Conservation (phyloP, 2,797 vertebrate genomes). For the Alcedo atthis region DNA sequence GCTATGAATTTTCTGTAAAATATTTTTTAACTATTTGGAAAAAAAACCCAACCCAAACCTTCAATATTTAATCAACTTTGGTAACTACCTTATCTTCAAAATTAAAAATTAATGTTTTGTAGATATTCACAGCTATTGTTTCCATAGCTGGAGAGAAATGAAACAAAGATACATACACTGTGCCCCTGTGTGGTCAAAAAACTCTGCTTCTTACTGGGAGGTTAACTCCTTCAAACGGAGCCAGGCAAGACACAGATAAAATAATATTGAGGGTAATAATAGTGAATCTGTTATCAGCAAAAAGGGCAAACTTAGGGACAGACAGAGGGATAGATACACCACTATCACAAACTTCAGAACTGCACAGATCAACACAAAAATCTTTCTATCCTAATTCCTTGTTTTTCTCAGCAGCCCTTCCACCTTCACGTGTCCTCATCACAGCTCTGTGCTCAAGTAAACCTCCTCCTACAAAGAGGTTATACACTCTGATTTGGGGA, state of each 20-base stretch:
- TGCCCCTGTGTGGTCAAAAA: neutral
- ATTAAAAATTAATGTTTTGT: neutral
- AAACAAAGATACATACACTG: neutral
- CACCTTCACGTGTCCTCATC: neutral
- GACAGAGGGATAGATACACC: neutral
- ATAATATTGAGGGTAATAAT: neutral
- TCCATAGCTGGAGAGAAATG: rapidly evolving
- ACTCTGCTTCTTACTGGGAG: neutral
- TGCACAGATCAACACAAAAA: neutral
- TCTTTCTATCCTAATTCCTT: neutral
- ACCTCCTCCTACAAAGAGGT: neutral
- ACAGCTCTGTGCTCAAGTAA: neutral
- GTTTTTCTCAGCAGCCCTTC: neutral
- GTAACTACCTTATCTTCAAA: neutral
- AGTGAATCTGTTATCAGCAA: slow-evolving; percentile 11
- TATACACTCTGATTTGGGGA: no score
- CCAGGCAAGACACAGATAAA: neutral
- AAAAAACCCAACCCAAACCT: neutral
- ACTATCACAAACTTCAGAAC: neutral
- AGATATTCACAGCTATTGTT: neutral
- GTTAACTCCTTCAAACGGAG: neutral
- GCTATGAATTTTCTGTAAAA: neutral
- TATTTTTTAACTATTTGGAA: neutral
- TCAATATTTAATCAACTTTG: neutral
- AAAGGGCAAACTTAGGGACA: slow-evolving; percentile 35